These are phyloP conservation scores for Rhabdophis nuchalis DNA, from an alignment of 2,797 vertebrate genomes.

Conservation along the genomic window DNA sequence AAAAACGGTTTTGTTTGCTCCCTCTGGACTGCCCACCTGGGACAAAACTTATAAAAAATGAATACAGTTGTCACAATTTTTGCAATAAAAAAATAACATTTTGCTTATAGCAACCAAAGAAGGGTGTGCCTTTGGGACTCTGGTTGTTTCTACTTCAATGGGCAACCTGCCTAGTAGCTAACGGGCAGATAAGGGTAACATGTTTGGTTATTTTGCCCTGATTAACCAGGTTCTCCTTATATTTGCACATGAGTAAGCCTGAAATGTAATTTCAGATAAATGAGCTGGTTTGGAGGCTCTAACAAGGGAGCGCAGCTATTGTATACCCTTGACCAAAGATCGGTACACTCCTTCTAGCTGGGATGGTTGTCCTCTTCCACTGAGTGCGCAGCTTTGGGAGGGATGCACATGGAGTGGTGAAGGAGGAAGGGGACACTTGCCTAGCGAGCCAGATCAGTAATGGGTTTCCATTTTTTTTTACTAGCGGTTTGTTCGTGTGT, in stretches of 20 bases:
- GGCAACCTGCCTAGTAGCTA: not conserved
- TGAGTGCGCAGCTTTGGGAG: no score
- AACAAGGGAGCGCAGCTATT: no score
- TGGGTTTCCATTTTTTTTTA: no score
- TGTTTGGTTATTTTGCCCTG: not conserved
- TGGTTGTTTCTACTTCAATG: not conserved
- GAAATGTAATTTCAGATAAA: not conserved
- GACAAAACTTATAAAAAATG: not conserved
- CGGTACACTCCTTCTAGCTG: no score
- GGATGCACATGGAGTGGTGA: no score
- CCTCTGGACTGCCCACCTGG: not conserved
- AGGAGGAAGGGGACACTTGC: no score
- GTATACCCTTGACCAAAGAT: no score
- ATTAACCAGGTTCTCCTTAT: not conserved
- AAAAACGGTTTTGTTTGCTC: not conserved
- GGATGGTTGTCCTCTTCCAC: no score
- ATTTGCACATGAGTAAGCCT: not conserved
- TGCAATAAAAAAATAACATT: not conserved
- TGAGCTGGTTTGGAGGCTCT: no score
- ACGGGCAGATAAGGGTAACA: not conserved
- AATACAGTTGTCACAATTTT: slow-evolving; percentile 14
- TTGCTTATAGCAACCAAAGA: not conserved
- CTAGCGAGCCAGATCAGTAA: no score
- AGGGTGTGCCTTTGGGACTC: not conserved
- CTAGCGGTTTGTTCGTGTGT: no score